Evolutionary conservation across 2,113 vertebrate species (phyloP), one percentile per base, ranked within the genome.

Genomic region (Poeciliopsis turrubarensis): DNA sequence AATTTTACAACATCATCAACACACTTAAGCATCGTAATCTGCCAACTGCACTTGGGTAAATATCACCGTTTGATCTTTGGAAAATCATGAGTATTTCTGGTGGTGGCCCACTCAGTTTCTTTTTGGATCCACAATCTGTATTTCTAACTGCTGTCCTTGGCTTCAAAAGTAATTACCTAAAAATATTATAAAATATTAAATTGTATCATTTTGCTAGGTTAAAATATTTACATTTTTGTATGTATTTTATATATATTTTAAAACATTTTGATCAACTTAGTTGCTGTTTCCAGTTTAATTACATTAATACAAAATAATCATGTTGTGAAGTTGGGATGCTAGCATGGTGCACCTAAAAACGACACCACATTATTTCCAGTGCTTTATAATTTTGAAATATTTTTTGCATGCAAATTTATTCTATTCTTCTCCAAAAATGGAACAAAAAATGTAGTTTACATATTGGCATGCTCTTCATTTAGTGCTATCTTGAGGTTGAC

Each of bases 1-100:
- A 78, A 70, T 89, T 92, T 93, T 89, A 91, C 80, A 87, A 77
- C 75, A 78, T 60, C 73, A 78, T 80, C 81, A 70, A 62, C 78
- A 83, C 69, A 75, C 79, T 81, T 77, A 60, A 31, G 70, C 64
- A 68, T 51, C 76, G 47, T 81, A 83, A 85, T 85, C 81, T 90
- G 77, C 84, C 84, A 79, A 77, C 82, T 80, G 63, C 73, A 81
- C 77, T 47, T 75, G 76, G 72, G 72, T 78, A 92, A 91, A 91
- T 89, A 91, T 87, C 78, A 83, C 75, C 72, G 75, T 84, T 83
- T 89, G 76, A 87, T 86, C 77, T 81, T 68, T 77, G 86, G 82
- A 68, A 88, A 82, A 82, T 89, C 70, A 71, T 63, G 65, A 67
- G 79, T 77, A 79, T 84, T 73, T 68, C 72, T 25, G 0, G 75